Evolutionary conservation across 2,888 invertebrate species (phyloP).

Genomic region (Tolmerus cingulatus): DNA sequence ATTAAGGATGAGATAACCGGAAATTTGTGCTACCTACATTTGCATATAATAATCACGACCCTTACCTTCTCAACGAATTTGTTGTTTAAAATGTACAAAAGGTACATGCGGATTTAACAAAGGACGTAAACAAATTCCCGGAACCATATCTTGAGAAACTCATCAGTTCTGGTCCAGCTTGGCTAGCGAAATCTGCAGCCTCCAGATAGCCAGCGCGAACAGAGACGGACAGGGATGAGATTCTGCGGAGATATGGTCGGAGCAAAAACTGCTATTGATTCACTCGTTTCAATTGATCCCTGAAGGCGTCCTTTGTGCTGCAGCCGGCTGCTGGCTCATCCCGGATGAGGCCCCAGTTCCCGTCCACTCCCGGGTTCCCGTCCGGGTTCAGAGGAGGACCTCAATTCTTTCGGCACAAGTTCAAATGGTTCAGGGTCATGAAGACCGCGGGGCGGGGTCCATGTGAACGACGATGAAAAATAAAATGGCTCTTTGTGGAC

Average conservation of each 20-base stretch:
- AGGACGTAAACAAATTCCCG: neutral
- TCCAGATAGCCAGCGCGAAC: neutral
- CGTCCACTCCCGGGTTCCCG: neutral
- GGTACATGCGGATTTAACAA: neutral
- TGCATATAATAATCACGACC: neutral
- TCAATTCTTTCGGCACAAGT: neutral
- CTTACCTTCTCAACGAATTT: neutral
- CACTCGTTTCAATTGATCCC: slow-evolving; percentile 18
- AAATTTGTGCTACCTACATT: neutral
- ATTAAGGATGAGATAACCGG: neutral
- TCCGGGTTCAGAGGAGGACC: neutral
- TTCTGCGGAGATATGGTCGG: neutral
- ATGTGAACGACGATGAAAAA: neutral
- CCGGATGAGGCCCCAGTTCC: neutral
- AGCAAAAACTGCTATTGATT: neutral
- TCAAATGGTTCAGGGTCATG: neutral
- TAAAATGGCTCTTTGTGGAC: neutral
- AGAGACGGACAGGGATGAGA: neutral
- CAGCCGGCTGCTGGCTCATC: neutral
- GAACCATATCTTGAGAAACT: neutral
- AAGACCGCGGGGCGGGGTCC: too few species aligned
- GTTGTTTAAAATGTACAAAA: neutral
- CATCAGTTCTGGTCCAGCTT: neutral
- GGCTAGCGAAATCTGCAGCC: neutral
- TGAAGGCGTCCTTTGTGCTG: neutral